These are phyloP conservation scores for Loxodonta africana DNA, from an alignment of 2,113 vertebrate genomes.

Conservation along the genomic window DNA sequence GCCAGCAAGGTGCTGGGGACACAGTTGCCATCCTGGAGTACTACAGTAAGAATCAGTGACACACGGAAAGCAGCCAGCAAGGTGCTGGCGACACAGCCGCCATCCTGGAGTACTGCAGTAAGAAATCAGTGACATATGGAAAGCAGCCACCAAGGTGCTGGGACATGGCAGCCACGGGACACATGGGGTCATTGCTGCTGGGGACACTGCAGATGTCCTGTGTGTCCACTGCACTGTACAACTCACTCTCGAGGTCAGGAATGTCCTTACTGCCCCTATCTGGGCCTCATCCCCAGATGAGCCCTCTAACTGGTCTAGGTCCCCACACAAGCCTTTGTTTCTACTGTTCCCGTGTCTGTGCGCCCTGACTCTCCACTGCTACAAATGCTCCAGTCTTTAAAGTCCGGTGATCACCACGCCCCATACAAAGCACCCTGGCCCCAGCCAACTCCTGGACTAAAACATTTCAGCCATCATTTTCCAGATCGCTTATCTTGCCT, in stretches of 20 bases:
- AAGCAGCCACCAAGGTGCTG: background rate
- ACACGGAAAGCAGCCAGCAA: background rate
- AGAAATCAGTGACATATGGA: background rate
- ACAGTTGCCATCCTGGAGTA: background rate
- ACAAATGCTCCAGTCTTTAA: background rate
- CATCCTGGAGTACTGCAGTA: background rate
- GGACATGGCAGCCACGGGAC: background rate
- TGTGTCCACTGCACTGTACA: background rate
- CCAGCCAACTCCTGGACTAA: background rate
- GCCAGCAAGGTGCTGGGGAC: background rate
- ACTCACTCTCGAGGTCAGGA: background rate
- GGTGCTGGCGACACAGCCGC: background rate
- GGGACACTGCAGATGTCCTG: background rate
- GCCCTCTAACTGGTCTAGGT: background rate
- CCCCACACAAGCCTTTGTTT: background rate
- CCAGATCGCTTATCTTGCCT: background rate
- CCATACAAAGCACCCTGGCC: background rate
- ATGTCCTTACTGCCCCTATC: background rate
- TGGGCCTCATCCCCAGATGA: background rate
- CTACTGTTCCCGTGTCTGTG: background rate
- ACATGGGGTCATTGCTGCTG: background rate
- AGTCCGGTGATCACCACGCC: background rate
- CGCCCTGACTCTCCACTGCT: background rate
- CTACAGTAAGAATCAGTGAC: no score
- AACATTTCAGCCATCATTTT: background rate